Conservation (phyloP, 2,888 invertebrate genomes). For the Sepioteuthis lessoniana region DNA sequence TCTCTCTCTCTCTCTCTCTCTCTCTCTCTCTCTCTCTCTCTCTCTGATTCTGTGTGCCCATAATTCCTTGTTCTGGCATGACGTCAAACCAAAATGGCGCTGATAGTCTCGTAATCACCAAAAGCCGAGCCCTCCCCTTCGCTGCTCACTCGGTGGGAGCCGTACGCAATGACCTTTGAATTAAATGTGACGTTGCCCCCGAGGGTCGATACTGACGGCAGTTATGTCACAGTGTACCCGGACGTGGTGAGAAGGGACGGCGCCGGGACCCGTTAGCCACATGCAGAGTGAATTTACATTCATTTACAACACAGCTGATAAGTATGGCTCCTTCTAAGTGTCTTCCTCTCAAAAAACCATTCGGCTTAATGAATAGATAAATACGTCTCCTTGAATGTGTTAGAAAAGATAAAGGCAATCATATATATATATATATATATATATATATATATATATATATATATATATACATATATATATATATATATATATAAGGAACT, state of each 20-base stretch:
- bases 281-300: neutral
- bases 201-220: neutral
- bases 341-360: neutral
- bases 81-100: neutral
- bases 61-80: neutral
- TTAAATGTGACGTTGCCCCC: slow-evolving; percentile 5
- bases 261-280: neutral
- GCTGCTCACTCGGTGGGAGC: neutral
- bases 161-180: slow-evolving; percentile 18
- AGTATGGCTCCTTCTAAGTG: neutral
- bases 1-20: too few species aligned
- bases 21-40: too few species aligned
- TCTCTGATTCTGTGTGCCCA: neutral
- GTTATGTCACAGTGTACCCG: slow-evolving; percentile 16
- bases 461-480: too few species aligned
- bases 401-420: neutral
- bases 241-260: neutral
- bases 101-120: neutral
- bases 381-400: neutral
- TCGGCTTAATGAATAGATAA: neutral
- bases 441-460: too few species aligned
- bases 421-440: too few species aligned
- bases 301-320: neutral
- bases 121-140: neutral
- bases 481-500: too few species aligned